Conservation (phyloP, 2,797 vertebrate species). For the Bovichtus variegatus region DNA sequence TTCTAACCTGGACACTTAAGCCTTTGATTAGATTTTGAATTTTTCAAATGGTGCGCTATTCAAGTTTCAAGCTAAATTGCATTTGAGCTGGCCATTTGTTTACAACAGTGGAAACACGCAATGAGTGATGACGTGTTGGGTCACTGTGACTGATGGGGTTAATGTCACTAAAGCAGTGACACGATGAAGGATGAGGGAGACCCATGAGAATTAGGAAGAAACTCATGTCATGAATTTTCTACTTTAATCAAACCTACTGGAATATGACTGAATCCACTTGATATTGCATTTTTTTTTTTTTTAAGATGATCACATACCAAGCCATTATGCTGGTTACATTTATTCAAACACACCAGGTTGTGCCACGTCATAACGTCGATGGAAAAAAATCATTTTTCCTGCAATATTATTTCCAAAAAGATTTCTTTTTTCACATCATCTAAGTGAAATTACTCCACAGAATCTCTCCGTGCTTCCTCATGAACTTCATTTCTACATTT, state of each 20-base stretch:
- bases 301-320: conserved; percentile 11
- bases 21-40: conserved; percentile 16
- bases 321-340: conserved; percentile 20
- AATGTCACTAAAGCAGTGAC: conserved; percentile 78
- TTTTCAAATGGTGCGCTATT: conserved; percentile 74
- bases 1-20: background rate
- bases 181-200: conserved; percentile 80
- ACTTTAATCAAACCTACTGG: conserved; percentile 18
- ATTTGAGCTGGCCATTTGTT: conserved; percentile 88
- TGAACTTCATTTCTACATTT: conserved; percentile 63
- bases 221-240: conserved; percentile 47
- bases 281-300: background rate
- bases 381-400: conserved; percentile 23
- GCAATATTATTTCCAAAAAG: conserved; percentile 40
- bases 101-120: conserved; percentile 25
- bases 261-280: conserved; percentile 1
- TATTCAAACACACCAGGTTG: conserved; percentile 24
- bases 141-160: conserved; percentile 89
- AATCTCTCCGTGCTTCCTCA: conserved; percentile 44
- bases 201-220: conserved; percentile 64
- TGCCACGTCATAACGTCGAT: conserved; percentile 43
- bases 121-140: conserved; percentile 44
- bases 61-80: conserved; percentile 80
- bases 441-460: conserved; percentile 45
- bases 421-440: conserved; percentile 25